Conservation (phyloP, 2,113 vertebrate genomes). For the Zosterops japonicus region DNA sequence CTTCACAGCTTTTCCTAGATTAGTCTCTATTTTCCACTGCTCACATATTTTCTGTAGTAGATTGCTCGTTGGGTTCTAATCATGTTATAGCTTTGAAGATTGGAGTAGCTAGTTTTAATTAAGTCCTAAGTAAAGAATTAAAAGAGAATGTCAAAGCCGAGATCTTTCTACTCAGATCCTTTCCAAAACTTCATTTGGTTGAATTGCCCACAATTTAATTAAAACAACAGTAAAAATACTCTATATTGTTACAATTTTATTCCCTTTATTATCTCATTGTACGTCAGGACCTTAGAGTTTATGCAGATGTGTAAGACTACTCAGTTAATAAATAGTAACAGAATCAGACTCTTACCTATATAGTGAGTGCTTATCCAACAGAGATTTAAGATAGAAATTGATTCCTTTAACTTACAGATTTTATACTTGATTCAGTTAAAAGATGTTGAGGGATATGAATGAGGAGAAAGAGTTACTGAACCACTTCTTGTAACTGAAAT, state of each 20-base stretch:
- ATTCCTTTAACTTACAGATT: not conserved
- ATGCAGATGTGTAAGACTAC: not conserved
- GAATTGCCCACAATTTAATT: not conserved
- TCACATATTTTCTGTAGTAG: not conserved
- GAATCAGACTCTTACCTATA: not conserved
- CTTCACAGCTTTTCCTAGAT: not conserved
- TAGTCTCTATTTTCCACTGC: not conserved
- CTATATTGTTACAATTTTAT: not conserved
- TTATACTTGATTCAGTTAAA: not conserved
- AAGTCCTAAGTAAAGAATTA: not conserved
- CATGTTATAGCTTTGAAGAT: not conserved
- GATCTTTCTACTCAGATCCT: not conserved
- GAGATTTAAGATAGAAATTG: not conserved
- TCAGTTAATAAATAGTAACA: not conserved
- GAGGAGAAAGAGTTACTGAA: not conserved
- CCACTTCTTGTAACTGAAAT: not conserved
- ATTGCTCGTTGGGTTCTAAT: not conserved
- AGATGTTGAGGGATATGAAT: not conserved
- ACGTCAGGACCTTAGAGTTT: not conserved
- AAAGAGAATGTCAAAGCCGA: not conserved
- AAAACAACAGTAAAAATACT: not conserved
- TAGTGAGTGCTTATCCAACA: not conserved
- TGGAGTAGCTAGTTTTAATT: not conserved
- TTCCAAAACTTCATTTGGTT: not conserved
- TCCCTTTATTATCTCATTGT: not conserved